Evolutionary conservation across 2,797 vertebrate genomes (phyloP).

Genomic region (Alauda arvensis): DNA sequence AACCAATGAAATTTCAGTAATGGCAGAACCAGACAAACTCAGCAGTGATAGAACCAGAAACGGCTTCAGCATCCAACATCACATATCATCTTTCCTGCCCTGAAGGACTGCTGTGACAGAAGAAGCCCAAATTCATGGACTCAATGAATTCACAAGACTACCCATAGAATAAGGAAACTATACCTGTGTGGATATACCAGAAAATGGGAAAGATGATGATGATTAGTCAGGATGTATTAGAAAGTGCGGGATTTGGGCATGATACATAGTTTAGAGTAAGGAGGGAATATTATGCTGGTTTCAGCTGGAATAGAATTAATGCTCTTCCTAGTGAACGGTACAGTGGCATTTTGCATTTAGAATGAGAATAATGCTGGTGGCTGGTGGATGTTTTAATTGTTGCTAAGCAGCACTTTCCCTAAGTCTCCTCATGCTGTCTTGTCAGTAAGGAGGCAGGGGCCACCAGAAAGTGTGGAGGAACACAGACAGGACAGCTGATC

Average conservation of each 20-base stretch:
- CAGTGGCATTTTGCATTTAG: neutral
- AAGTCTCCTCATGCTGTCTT: neutral
- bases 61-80: neutral
- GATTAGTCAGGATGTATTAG: neutral
- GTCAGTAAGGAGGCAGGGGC: rapidly evolving
- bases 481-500: neutral
- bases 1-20: neutral
- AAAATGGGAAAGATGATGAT: neutral
- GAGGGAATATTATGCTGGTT: neutral
- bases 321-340: neutral
- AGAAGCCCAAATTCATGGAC: neutral
- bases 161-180: neutral
- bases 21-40: neutral
- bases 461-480: neutral
- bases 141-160: neutral
- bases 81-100: neutral
- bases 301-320: neutral
- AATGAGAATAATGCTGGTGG: neutral
- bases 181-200: neutral
- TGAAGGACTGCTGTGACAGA: neutral
- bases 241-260: neutral
- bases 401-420: neutral
- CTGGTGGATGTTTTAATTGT: neutral
- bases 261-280: neutral
- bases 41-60: neutral